Percentiles rank a stretch among this genome's conserved stretches.
phyloP scores from a whole-genome alignment of 2,888 invertebrate species.

The Eumerus sabulonum region DNA sequence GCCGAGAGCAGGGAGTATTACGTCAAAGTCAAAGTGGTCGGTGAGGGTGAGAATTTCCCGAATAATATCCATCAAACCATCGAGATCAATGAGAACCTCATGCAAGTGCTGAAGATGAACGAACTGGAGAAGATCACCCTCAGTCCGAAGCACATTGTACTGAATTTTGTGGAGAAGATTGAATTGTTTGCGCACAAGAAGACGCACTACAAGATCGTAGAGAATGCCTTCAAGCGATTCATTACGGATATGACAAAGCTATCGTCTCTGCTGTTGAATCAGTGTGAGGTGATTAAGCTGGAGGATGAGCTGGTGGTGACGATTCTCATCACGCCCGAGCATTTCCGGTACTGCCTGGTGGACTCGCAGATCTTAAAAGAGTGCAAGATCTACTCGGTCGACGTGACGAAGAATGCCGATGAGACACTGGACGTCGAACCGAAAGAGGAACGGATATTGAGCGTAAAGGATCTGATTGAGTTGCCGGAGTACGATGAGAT shows the following conservation, averaged over 20 bases:
- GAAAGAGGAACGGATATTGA: slow-evolving; percentile 71
- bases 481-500: slow-evolving; percentile 77
- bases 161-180: slow-evolving; percentile 78
- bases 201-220: slow-evolving; percentile 77
- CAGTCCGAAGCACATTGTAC: slow-evolving; percentile 75
- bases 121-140: slow-evolving; percentile 76
- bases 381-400: slow-evolving; percentile 77
- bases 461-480: slow-evolving; percentile 76
- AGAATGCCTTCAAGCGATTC: slow-evolving; percentile 77
- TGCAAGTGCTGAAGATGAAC: slow-evolving; percentile 76
- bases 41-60: slow-evolving; percentile 72
- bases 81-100: slow-evolving; percentile 77
- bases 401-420: slow-evolving; percentile 80
- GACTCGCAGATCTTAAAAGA: slow-evolving; percentile 78
- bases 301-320: slow-evolving; percentile 76
- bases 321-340: slow-evolving; percentile 77
- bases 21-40: slow-evolving; percentile 73
- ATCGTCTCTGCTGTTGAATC: slow-evolving; percentile 76
- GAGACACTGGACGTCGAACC: slow-evolving; percentile 78
- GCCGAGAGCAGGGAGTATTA: slow-evolving; percentile 75
- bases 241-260: slow-evolving; percentile 75
- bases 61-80: slow-evolving; percentile 76
- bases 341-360: slow-evolving; percentile 78
- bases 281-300: slow-evolving; percentile 77
- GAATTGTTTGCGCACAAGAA: slow-evolving; percentile 77